Evolutionary conservation across 1,140 invertebrate species (phyloP).

Genomic region (Asobara japonica): DNA sequence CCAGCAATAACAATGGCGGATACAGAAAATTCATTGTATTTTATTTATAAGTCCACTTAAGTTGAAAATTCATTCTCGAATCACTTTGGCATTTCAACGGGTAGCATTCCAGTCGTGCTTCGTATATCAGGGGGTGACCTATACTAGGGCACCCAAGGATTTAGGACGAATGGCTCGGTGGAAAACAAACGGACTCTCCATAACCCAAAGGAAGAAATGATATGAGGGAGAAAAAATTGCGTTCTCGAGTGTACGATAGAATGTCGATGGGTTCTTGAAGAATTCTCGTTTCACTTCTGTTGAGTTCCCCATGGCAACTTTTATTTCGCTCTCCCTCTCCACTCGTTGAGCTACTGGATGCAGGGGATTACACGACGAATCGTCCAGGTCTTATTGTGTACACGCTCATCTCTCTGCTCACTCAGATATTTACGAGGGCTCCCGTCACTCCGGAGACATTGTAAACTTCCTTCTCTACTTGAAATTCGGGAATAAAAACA

Average conservation of each 20-base stretch:
- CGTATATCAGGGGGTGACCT: background rate
- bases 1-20: background rate
- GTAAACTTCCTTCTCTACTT: background rate
- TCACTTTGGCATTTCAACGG: slow-evolving; percentile 7
- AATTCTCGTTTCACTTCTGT: slow-evolving; percentile 23
- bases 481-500: no score
- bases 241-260: slow-evolving; percentile 15
- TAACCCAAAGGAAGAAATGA: slow-evolving; percentile 12
- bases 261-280: slow-evolving; percentile 21
- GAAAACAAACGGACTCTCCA: slow-evolving; percentile 24
- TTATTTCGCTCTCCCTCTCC: background rate
- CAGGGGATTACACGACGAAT: background rate
- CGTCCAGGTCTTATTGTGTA: background rate
- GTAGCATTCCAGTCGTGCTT: slow-evolving; percentile 16
- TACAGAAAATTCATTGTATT: background rate
- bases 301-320: slow-evolving; percentile 8
- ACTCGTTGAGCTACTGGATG: background rate
- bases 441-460: background rate
- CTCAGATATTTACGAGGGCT: background rate
- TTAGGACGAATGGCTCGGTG: slow-evolving; percentile 20
- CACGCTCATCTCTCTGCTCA: background rate
- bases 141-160: slow-evolving; percentile 6
- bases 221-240: background rate
- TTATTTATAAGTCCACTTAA: slow-evolving; percentile 16
- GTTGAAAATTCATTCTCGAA: background rate